These are phyloP conservation scores for Rhagoletis zephyria DNA, from an alignment of 1,140 invertebrate species.

Conservation along the genomic window DNA sequence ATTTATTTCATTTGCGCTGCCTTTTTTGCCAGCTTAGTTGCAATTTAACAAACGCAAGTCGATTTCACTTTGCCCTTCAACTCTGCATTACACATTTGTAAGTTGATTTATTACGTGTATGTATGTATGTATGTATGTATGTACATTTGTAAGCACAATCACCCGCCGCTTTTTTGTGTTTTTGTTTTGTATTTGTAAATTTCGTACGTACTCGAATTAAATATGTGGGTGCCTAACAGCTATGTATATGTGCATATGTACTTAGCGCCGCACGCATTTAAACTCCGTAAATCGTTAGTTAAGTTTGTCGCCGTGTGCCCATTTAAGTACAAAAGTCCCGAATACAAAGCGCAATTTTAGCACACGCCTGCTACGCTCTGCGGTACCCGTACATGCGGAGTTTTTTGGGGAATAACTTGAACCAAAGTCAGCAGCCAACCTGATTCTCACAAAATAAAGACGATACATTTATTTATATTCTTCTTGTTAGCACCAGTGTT, in stretches of 20 bases:
- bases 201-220: too few species aligned
- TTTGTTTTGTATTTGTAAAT: too few species aligned
- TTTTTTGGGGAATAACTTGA: not conserved
- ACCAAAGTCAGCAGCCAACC: not conserved
- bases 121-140: not conserved
- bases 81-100: constrained; percentile 37
- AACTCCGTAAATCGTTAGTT: not conserved
- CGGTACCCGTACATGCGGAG: not conserved
- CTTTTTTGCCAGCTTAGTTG: not conserved
- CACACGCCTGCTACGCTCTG: not conserved
- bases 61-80: constrained; percentile 38
- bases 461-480: too few species aligned
- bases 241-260: not conserved
- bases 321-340: constrained; percentile 17
- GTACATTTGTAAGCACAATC: not conserved
- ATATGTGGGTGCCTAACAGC: not conserved
- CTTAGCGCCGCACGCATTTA: not conserved
- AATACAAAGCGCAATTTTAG: not conserved
- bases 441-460: too few species aligned
- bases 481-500: too few species aligned
- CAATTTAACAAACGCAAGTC: not conserved
- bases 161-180: too few species aligned
- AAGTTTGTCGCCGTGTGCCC: too few species aligned
- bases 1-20: not conserved
- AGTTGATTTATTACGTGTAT: not conserved